phyloP scores from a whole-genome alignment of 2,797 vertebrate species.

The Helicolenus hilgendorfi region DNA sequence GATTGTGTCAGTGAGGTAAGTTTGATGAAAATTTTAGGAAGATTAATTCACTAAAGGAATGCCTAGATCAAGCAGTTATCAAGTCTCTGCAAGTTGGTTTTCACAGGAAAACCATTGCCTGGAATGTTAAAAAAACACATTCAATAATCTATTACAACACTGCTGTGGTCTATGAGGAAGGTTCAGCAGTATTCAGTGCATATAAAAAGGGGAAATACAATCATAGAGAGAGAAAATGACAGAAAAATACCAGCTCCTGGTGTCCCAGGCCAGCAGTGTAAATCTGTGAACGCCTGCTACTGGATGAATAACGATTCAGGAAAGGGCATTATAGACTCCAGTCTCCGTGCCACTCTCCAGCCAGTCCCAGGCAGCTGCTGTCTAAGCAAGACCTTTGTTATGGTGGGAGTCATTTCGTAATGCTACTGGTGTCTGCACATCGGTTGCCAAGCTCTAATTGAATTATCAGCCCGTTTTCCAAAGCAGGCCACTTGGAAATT shows the following conservation, averaged over 20 bases:
- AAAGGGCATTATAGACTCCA: not conserved
- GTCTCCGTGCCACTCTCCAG: constrained; percentile 18
- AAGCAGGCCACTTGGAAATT: constrained; percentile 67
- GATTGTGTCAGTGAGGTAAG: not conserved
- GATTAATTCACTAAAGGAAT: not conserved
- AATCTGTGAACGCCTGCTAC: not conserved
- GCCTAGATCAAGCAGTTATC: not conserved
- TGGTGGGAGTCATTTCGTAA: constrained; percentile 48
- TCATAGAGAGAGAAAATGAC: not conserved
- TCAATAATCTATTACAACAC: not conserved
- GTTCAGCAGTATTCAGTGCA: not conserved
- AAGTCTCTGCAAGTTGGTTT: constrained; percentile 27
- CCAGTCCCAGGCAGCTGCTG: constrained; percentile 43
- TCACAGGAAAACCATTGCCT: not conserved
- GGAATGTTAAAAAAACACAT: not conserved
- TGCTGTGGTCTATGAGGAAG: not conserved
- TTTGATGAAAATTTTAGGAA: not conserved
- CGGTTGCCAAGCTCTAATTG: constrained; percentile 57
- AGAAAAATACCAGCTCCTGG: not conserved
- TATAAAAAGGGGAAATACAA: not conserved
- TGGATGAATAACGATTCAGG: constrained; percentile 1
- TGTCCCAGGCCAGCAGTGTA: not conserved
- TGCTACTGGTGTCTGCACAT: constrained; percentile 41
- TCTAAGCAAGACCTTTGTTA: constrained; percentile 59
- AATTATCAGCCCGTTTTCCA: constrained; percentile 66